Conservation (phyloP, 2,888 invertebrate genomes). For the Lasioglossum calceatum region DNA sequence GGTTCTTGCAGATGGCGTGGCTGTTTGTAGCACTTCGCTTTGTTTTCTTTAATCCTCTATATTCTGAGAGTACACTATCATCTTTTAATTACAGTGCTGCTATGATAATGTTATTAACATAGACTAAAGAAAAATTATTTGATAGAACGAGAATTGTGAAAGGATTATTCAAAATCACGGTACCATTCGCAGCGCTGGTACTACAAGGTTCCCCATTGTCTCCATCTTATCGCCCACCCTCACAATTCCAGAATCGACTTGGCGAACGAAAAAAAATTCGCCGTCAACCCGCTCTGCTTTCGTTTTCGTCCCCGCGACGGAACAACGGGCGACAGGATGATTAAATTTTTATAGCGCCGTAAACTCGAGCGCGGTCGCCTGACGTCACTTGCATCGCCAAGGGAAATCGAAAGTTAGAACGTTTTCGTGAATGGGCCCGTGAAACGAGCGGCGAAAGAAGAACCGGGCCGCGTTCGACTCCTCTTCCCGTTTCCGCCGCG, state of each 20-base stretch:
- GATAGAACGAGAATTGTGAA: background rate
- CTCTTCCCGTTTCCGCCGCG: background rate
- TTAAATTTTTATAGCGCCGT: constrained; percentile 59
- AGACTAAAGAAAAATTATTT: background rate
- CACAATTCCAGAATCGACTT: background rate
- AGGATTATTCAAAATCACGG: too few species aligned
- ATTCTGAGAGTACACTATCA: background rate
- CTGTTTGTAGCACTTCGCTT: background rate
- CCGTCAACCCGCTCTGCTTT: constrained; percentile 29
- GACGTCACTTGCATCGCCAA: constrained; percentile 46
- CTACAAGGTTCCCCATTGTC: background rate
- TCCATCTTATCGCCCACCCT: background rate
- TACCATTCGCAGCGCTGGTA: background rate
- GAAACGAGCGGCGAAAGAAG: background rate
- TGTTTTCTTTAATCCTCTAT: background rate
- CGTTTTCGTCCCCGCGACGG: constrained; percentile 30
- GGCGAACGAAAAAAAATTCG: background rate
- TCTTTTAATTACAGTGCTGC: background rate
- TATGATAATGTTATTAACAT: background rate
- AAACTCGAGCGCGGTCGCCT: constrained; percentile 43
- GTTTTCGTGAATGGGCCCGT: constrained; percentile 53
- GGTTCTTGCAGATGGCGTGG: background rate
- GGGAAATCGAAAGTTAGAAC: constrained; percentile 56
- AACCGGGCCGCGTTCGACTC: background rate
- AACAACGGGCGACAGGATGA: constrained; percentile 26